These are phyloP conservation scores for Yponomeuta malinellus DNA, from an alignment of 2,888 invertebrate species.

Conservation along the genomic window DNA sequence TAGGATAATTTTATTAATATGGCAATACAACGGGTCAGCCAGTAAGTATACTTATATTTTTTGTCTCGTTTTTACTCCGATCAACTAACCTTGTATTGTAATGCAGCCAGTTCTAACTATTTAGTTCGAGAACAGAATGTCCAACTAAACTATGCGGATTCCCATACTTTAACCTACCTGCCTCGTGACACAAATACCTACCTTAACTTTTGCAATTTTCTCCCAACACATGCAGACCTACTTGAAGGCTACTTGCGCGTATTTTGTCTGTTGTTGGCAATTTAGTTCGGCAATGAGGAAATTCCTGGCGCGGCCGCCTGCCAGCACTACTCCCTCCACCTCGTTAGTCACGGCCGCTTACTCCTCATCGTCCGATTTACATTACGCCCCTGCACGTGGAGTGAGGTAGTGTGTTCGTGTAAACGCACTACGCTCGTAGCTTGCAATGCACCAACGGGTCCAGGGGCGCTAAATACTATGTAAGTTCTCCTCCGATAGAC, in stretches of 20 bases:
- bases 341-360: not conserved
- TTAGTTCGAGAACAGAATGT: too few relatives aligned
- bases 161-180: not conserved
- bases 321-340: not conserved
- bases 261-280: constrained; percentile 12
- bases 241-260: not conserved
- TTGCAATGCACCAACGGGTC: not conserved
- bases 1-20: too few relatives aligned
- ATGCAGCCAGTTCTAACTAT: too few relatives aligned
- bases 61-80: too few relatives aligned
- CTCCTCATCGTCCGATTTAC: not conserved
- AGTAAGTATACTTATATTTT: too few relatives aligned
- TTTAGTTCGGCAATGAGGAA: constrained; percentile 13
- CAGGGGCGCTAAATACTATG: too few relatives aligned
- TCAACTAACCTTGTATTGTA: too few relatives aligned
- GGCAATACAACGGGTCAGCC: too few relatives aligned
- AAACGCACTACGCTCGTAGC: not conserved
- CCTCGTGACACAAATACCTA: not conserved
- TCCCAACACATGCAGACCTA: not conserved
- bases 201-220: constrained; percentile 1
- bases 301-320: constrained; percentile 5
- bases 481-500: too few relatives aligned
- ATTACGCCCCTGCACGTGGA: too few relatives aligned
- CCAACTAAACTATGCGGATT: too few relatives aligned
- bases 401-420: too few relatives aligned